phyloP scores from a whole-genome alignment of 2,888 invertebrate genomes.

The Sipha maydis region DNA sequence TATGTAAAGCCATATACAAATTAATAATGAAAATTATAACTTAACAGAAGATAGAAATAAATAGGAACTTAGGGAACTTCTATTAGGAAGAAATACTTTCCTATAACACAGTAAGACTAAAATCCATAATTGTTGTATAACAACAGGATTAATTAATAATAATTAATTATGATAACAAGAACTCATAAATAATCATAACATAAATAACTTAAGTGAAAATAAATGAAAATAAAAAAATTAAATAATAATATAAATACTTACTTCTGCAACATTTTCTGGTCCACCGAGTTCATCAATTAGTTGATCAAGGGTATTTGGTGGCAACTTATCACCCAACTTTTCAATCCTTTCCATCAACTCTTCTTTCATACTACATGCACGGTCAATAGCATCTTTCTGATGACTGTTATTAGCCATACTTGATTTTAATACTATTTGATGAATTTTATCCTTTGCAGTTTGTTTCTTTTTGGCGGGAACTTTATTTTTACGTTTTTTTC shows the following conservation, averaged over 20 bases:
- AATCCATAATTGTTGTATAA: too few species aligned
- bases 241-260: conserved; percentile 65
- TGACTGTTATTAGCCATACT: conserved; percentile 71
- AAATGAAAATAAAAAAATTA: background rate
- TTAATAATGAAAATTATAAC: too few species aligned
- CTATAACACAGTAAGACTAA: background rate
- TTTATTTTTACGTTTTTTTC: conserved; percentile 74
- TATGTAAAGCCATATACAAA: too few species aligned
- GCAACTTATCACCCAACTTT: conserved; percentile 84
- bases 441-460: conserved; percentile 83
- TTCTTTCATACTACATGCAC: conserved; percentile 92
- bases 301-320: conserved; percentile 97
- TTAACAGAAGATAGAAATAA: too few species aligned
- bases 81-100: background rate
- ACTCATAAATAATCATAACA: background rate
- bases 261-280: conserved; percentile 96
- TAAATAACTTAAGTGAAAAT: too few species aligned
- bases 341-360: conserved; percentile 88
- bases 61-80: too few species aligned
- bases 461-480: conserved; percentile 71
- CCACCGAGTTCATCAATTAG: conserved; percentile 98
- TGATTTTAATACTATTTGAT: conserved; percentile 66
- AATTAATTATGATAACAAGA: too few species aligned
- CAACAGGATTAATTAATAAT: too few species aligned
- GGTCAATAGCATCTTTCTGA: conserved; percentile 85